Evolutionary conservation across 2,797 vertebrate genomes (phyloP).

Genomic region (Rhinoraja longicauda): DNA sequence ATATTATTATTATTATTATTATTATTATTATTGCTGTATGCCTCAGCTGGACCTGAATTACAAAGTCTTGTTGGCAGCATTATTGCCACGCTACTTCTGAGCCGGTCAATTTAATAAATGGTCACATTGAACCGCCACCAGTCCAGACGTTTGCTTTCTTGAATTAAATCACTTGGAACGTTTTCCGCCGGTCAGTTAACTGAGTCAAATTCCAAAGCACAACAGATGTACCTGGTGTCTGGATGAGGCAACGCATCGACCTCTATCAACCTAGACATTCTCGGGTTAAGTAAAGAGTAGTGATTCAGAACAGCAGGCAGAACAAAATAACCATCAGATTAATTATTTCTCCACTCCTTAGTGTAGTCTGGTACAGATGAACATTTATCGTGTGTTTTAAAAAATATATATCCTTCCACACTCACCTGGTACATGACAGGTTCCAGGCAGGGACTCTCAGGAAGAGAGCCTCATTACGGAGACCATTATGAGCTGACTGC

Average conservation of each 20-base stretch:
- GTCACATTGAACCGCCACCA: neutral
- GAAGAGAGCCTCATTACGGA: constrained; percentile 37
- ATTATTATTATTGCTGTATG: neutral
- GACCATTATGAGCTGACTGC: constrained; percentile 36
- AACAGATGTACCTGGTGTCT: constrained; percentile 30
- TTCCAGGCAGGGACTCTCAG: constrained; percentile 32
- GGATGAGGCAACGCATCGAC: constrained; percentile 14
- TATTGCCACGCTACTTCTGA: neutral
- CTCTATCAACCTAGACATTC: constrained; percentile 37
- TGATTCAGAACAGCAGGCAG: constrained; percentile 14
- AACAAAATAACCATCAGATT: constrained; percentile 31
- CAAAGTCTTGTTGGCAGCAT: neutral
- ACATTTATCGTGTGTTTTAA: constrained; percentile 24
- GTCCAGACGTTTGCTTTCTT: neutral
- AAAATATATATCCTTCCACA: constrained; percentile 16
- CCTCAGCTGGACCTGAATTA: neutral
- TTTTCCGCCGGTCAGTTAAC: neutral
- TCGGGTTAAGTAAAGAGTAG: constrained; percentile 37
- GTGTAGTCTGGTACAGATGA: constrained; percentile 36
- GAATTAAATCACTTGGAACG: constrained; percentile 16
- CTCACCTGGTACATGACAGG: constrained; percentile 28
- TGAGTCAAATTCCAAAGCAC: constrained; percentile 22
- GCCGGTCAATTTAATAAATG: neutral
- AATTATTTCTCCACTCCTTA: constrained; percentile 25
- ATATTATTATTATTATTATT: neutral